Evolutionary conservation across 2,113 vertebrate species (phyloP), one percentile per base, ranked within the genome.

Genomic region (Chamaea fasciata): DNA sequence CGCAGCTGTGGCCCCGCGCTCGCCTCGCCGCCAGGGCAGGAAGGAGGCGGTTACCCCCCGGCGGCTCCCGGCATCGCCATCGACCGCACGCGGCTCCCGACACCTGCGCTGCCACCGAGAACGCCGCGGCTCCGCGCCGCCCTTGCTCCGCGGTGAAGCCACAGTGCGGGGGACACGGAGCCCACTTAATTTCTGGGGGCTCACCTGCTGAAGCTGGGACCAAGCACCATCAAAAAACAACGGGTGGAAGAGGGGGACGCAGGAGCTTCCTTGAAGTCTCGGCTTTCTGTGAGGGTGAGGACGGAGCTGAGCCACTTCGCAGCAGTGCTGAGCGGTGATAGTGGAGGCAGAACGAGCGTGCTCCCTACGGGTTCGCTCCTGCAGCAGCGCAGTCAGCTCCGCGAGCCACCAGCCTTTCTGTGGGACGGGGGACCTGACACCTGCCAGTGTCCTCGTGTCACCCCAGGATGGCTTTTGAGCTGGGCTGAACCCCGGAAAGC

Each of bases 391-490:
- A 10, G 18, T 39, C 9, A 28, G 4, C 26, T 21, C 22, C 31
- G 13, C 1, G 9, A 15, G 15, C 33, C 19, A 5, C 33, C 21
- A 4, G 37, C 3, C 12, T 17, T 37, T 4, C 5, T 8, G 8
- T 1, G 13, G 22, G 7, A 17, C 11, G 3, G 7, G n/a, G 22
- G 6, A 52, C 19, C 14, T 10, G 24, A 16, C 19, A 50, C 21
- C 24, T 46, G 22, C 14, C 16, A 13, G 27, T 1, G 7, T 7
- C 15, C 24, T 39, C 2, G 0, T 33, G 1, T 37, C 59, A 30
- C 28, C 14, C 10, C 1, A 4, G 23, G 14, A 24, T 0, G 13
- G 28, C 8, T 22, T 2, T 8, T 4, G 23, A 16, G 5, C 4
- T 5, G 21, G 9, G 5, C 33, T n/a, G 53, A 60, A 10, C 1